A percentile compares a stretch with the other conserved stretches of the same genome.
phyloP scores from a whole-genome alignment of 2,113 vertebrate genomes.

The Clarias macrocephalus region DNA sequence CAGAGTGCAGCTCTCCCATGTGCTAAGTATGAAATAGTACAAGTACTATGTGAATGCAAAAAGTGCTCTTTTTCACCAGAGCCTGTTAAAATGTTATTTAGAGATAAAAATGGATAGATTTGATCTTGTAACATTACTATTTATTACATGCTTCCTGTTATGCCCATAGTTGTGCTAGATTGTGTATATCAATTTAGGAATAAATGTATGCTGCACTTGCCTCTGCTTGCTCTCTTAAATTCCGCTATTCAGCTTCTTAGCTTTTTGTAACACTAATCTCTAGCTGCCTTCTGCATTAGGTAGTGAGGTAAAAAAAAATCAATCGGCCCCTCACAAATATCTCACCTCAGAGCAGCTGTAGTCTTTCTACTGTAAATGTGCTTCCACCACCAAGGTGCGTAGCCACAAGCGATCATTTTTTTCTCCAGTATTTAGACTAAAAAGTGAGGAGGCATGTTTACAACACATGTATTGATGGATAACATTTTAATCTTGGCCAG shows the following conservation, averaged over 20 bases:
- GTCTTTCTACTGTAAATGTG: neutral
- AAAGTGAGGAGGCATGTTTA: neutral
- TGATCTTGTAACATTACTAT: no score
- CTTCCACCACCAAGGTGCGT: neutral
- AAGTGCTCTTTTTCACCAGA: neutral
- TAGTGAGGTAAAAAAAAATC: conserved; percentile 4
- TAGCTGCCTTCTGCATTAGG: neutral
- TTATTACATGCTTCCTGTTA: neutral
- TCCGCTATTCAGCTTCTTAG: neutral
- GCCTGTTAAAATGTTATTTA: neutral
- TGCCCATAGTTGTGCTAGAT: neutral
- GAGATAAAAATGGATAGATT: neutral
- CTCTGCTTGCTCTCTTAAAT: neutral
- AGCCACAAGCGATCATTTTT: neutral
- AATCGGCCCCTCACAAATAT: neutral
- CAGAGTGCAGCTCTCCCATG: neutral
- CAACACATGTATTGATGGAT: neutral
- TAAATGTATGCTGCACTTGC: neutral
- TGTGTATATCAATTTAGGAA: neutral
- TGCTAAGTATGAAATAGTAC: neutral
- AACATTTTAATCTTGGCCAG: neutral
- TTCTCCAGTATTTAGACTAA: neutral
- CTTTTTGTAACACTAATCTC: conserved; percentile 11
- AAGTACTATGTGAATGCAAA: no score
- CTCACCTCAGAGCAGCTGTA: neutral